These are phyloP conservation scores for Dunckerocampus dactyliophorus DNA, from an alignment of 2,113 vertebrate genomes.

Conservation along the genomic window DNA sequence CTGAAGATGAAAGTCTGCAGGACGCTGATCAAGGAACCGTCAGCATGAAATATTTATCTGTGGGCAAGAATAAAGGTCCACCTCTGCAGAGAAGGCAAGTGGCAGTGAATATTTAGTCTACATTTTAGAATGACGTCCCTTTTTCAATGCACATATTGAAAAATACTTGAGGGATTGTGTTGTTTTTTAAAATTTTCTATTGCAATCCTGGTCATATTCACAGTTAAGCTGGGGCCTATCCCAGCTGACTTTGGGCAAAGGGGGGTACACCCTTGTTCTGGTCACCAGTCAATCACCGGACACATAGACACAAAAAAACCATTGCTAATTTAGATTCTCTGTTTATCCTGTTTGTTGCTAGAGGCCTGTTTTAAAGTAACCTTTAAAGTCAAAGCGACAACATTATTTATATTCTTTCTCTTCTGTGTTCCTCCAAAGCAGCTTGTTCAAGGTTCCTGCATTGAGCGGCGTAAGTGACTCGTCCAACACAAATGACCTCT, in stretches of 20 bases:
- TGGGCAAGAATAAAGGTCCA: conserved; percentile 31
- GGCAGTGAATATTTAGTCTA: not conserved
- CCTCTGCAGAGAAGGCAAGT: conserved; percentile 60
- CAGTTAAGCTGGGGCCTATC: no score
- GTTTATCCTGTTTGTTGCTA: not conserved
- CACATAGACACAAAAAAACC: no score
- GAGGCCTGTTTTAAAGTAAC: conserved; percentile 3
- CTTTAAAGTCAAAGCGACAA: not conserved
- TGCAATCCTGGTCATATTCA: no score
- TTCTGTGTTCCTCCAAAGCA: conserved; percentile 49
- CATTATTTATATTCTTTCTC: not conserved
- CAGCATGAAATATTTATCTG: conserved; percentile 26
- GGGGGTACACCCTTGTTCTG: no score
- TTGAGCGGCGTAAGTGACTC: conserved; percentile 38
- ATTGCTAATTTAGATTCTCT: no score
- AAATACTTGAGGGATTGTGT: no score
- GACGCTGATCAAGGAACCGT: conserved; percentile 24
- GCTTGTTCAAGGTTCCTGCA: conserved; percentile 75
- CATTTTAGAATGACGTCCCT: not conserved
- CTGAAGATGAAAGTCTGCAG: conserved; percentile 58
- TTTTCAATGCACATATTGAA: no score
- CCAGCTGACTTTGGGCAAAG: no score
- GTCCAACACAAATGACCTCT: conserved; percentile 49
- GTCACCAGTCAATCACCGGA: no score
- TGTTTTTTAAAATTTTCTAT: no score